Percentiles rank a stretch among this genome's conserved stretches.
Evolutionary conservation across 2,113 vertebrate genomes (phyloP).

Genomic region (Tretioscincus oriximinensis): DNA sequence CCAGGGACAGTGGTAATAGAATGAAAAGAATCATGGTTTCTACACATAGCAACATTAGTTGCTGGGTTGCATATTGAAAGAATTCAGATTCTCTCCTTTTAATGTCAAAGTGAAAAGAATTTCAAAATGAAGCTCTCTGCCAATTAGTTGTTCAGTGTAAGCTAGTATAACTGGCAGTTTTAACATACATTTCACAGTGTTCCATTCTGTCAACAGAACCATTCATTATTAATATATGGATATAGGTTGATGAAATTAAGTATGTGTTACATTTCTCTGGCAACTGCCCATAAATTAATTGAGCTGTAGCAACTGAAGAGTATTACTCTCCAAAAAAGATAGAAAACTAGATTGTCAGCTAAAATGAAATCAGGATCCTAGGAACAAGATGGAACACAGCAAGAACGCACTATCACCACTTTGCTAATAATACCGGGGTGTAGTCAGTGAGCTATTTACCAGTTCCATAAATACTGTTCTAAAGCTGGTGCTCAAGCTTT

Average conservation of each 20-base stretch:
- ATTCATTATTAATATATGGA: background rate
- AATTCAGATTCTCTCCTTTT: slow-evolving; percentile 22
- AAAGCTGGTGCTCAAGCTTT: no score
- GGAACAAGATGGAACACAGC: no score
- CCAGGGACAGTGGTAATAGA: slow-evolving; percentile 38
- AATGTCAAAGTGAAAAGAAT: background rate
- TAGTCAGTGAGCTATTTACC: no score
- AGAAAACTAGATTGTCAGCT: background rate
- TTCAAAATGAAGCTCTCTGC: background rate
- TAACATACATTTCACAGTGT: background rate
- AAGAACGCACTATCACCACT: no score
- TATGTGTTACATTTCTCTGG: no score
- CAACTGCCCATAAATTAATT: no score
- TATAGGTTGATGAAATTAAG: background rate
- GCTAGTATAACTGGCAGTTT: background rate
- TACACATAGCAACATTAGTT: slow-evolving; percentile 44
- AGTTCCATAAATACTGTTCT: no score
- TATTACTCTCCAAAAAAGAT: no score
- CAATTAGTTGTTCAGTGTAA: background rate
- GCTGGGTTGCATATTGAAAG: slow-evolving; percentile 34
- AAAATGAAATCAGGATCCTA: no score
- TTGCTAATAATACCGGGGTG: no score
- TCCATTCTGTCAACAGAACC: background rate
- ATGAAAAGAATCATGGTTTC: slow-evolving; percentile 23
- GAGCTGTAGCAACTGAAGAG: no score